Conservation (phyloP, 2,888 invertebrate species). For the Pachliopta kotzebuea region DNA sequence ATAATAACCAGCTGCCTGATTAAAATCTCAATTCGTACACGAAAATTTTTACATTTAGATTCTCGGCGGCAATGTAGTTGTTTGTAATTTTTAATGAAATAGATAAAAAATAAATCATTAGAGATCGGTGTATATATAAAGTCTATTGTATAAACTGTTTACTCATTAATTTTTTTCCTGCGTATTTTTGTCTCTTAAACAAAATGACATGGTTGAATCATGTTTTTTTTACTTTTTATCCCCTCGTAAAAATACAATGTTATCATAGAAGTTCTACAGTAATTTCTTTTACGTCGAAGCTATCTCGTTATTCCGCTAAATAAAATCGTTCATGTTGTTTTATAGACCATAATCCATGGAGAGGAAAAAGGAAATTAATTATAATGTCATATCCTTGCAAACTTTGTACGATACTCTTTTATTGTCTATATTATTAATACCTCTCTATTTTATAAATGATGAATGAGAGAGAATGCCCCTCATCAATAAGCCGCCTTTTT, state of each 20-base stretch:
- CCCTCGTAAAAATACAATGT: slow-evolving; percentile 39
- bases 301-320: slow-evolving; percentile 29
- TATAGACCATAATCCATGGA: slow-evolving; percentile 22
- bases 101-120: too few relatives aligned
- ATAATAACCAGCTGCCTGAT: too few relatives aligned
- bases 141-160: too few relatives aligned
- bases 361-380: slow-evolving; percentile 14
- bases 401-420: background rate
- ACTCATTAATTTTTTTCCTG: too few relatives aligned
- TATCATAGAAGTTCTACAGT: slow-evolving; percentile 32
- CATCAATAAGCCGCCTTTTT: too few relatives aligned
- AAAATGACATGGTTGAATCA: slow-evolving; percentile 20
- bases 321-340: slow-evolving; percentile 31
- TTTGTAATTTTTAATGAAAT: too few relatives aligned
- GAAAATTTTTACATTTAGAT: too few relatives aligned
- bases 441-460: too few relatives aligned
- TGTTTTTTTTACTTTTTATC: slow-evolving; percentile 31
- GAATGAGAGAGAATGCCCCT: too few relatives aligned
- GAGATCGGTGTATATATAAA: too few relatives aligned
- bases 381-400: slow-evolving; percentile 1
- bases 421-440: background rate
- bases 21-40: too few relatives aligned
- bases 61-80: too few relatives aligned
- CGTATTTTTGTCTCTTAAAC: background rate
- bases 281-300: slow-evolving; percentile 34